Percentiles rank a stretch among this genome's conserved stretches.
Conservation (phyloP, 2,113 vertebrate genomes). For the Eublepharis macularius region DNA sequence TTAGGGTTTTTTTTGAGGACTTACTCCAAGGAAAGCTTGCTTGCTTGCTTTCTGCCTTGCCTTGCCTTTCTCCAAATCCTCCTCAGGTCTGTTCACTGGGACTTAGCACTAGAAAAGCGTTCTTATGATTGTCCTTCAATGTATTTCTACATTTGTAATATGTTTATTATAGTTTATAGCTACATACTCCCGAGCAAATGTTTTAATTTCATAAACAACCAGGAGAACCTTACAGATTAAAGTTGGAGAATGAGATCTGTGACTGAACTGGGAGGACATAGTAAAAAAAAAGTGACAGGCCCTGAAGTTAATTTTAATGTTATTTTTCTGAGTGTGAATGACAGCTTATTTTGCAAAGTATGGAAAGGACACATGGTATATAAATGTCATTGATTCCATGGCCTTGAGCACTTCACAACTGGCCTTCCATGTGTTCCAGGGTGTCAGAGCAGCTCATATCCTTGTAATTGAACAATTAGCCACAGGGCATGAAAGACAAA, state of each 20-base stretch:
- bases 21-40: too few species aligned
- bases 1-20: too few species aligned
- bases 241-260: not conserved
- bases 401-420: slow-evolving; percentile 40
- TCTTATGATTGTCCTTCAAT: too few species aligned
- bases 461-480: slow-evolving; percentile 69
- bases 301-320: slow-evolving; percentile 36
- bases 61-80: too few species aligned
- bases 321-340: slow-evolving; percentile 27
- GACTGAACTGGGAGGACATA: not conserved
- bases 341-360: slow-evolving; percentile 24
- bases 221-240: not conserved
- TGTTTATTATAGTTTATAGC: not conserved
- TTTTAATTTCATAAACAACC: not conserved
- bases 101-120: too few species aligned
- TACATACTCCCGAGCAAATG: not conserved
- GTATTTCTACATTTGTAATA: not conserved
- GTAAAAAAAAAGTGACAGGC: not conserved
- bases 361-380: slow-evolving; percentile 41
- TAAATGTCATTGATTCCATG: slow-evolving; percentile 66
- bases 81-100: too few species aligned
- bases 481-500: slow-evolving; percentile 58
- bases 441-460: slow-evolving; percentile 63
- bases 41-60: too few species aligned
- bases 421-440: slow-evolving; percentile 61